phyloP scores from a whole-genome alignment of 35 echinoderm and acorn worm species.

The Ptychodera flava region DNA sequence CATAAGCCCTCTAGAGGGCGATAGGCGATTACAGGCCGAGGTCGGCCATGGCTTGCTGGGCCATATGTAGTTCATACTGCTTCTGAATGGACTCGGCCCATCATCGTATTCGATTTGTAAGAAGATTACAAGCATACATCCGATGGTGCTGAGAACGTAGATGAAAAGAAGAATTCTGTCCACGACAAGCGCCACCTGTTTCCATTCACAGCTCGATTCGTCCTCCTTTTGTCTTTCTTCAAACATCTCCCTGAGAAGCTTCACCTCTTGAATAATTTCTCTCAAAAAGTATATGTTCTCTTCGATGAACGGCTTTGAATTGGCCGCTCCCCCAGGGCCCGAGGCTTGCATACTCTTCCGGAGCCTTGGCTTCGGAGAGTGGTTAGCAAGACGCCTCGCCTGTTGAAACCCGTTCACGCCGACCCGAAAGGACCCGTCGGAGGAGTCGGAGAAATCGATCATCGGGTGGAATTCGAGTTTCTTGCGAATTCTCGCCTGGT shows the following conservation, averaged over 20 bases:
- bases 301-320: background rate
- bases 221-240: conserved; percentile 52
- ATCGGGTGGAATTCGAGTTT: background rate
- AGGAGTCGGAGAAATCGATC: background rate
- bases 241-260: conserved; percentile 43
- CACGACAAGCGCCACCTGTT: conserved; percentile 85
- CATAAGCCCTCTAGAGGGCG: too few species aligned
- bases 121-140: background rate
- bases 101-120: background rate
- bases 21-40: too few species aligned
- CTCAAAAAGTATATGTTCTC: conserved; percentile 24
- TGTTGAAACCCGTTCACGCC: background rate
- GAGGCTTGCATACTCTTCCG: background rate
- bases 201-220: conserved; percentile 76
- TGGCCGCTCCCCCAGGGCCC: background rate
- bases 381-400: background rate
- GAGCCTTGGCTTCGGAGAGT: background rate
- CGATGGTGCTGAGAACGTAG: conserved; percentile 69
- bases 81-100: background rate
- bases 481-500: background rate
- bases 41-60: too few species aligned
- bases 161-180: conserved; percentile 87
- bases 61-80: too few species aligned
- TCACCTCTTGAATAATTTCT: conserved; percentile 76
- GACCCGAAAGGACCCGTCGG: background rate